These are phyloP conservation scores for Galleria mellonella DNA, from an alignment of 1,140 invertebrate genomes.

Conservation along the genomic window DNA sequence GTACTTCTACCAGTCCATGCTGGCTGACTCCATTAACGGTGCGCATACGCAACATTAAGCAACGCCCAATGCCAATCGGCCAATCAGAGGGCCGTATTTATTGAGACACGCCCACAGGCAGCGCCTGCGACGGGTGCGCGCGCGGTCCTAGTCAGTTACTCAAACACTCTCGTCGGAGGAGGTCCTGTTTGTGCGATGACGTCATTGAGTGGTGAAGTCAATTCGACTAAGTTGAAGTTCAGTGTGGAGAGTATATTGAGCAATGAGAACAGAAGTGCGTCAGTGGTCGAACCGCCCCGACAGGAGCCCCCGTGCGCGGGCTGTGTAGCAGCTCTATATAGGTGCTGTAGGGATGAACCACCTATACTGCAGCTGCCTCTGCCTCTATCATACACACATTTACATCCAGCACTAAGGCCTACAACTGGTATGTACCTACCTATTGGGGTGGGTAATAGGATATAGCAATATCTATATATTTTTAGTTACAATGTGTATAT, in stretches of 20 bases:
- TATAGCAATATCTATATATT: too few relatives aligned
- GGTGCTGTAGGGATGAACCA: conserved; percentile 60
- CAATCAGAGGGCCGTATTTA: conserved; percentile 35
- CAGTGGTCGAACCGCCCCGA: conserved; percentile 22
- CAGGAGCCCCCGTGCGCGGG: conserved; percentile 60
- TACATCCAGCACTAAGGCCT: conserved; percentile 58
- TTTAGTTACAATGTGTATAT: too few relatives aligned
- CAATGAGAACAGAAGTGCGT: conserved; percentile 15
- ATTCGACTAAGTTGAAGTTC: conserved; percentile 56
- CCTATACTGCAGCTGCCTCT: conserved; percentile 49
- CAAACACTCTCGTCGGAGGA: conserved; percentile 31
- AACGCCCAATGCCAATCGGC: conserved; percentile 28
- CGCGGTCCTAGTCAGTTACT: conserved; percentile 46
- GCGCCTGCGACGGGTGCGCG: conserved; percentile 39
- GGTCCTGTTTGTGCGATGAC: conserved; percentile 44
- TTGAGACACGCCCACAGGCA: conserved; percentile 43
- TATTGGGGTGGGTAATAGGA: neutral
- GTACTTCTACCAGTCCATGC: neutral
- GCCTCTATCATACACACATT: conserved; percentile 50
- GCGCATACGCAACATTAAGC: conserved; percentile 14
- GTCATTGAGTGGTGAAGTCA: conserved; percentile 51
- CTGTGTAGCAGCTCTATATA: conserved; percentile 58
- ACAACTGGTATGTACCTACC: conserved; percentile 36
- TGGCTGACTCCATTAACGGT: conserved; percentile 33
- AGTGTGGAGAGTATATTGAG: conserved; percentile 65